These are phyloP conservation scores for Marisa cornuarietis DNA, from an alignment of 1,140 invertebrate genomes.

Conservation along the genomic window DNA sequence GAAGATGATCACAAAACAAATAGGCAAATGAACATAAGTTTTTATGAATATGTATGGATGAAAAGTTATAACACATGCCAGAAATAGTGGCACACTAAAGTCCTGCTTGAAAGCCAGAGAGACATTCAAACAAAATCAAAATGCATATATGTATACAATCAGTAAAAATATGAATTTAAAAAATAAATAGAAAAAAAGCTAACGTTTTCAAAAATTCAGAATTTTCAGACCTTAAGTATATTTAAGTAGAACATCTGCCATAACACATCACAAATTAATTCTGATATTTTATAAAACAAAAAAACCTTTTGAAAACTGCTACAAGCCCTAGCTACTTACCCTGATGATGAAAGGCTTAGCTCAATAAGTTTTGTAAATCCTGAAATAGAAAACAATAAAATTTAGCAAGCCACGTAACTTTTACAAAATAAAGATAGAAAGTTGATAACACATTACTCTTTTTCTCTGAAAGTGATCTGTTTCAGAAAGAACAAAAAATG, in stretches of 20 bases:
- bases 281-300: no score
- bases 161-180: not conserved
- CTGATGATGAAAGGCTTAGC: constrained; percentile 37
- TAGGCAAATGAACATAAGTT: not conserved
- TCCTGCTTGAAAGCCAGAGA: no score
- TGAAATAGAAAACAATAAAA: constrained; percentile 28
- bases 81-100: no score
- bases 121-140: no score
- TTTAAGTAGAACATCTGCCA: not conserved
- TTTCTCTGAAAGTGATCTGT: not conserved
- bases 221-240: not conserved
- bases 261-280: no score
- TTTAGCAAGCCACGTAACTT: not conserved
- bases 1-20: not conserved
- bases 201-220: not conserved
- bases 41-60: no score
- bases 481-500: not conserved
- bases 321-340: constrained; percentile 21
- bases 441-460: not conserved
- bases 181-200: not conserved
- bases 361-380: constrained; percentile 39
- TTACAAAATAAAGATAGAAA: not conserved
- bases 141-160: not conserved
- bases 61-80: no score
- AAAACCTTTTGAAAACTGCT: no score